These are phyloP conservation scores for Dorcus parallelipipedus DNA, from an alignment of 2,888 invertebrate species.

Conservation along the genomic window DNA sequence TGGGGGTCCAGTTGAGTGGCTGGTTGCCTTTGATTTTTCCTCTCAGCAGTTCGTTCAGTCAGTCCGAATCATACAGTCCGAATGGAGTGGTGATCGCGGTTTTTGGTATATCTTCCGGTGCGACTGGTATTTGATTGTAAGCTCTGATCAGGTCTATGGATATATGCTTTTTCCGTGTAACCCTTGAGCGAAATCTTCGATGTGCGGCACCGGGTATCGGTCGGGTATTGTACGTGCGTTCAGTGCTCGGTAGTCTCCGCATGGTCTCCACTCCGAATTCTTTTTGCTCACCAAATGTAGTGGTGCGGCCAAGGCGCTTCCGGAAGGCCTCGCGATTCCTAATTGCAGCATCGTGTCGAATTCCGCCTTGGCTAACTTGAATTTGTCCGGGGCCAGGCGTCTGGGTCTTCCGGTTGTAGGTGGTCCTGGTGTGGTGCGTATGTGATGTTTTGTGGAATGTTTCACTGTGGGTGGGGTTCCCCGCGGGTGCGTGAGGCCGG, in stretches of 20 bases:
- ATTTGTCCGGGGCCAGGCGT: slow-evolving; percentile 11
- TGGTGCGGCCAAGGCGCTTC: slow-evolving; percentile 35
- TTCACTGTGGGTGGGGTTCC: no score
- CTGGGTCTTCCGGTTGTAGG: no score
- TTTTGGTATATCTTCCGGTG: slow-evolving; percentile 33
- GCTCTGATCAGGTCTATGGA: slow-evolving; percentile 36
- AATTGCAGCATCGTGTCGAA: slow-evolving; percentile 23
- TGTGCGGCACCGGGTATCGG: slow-evolving; percentile 43
- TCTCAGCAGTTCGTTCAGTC: slow-evolving; percentile 30
- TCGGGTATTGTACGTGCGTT: slow-evolving; percentile 48
- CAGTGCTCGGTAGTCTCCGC: slow-evolving; percentile 39
- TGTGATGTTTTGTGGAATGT: no score
- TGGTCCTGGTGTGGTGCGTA: no score
- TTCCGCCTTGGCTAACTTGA: slow-evolving; percentile 17
- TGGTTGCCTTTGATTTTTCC: no score
- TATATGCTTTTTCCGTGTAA: slow-evolving; percentile 32
- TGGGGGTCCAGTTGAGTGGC: no score
- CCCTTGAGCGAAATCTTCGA: slow-evolving; percentile 36
- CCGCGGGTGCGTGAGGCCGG: no score
- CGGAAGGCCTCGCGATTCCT: slow-evolving; percentile 23
- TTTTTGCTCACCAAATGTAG: slow-evolving; percentile 38
- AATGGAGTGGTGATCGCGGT: slow-evolving; percentile 28
- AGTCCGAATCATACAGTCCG: slow-evolving; percentile 18
- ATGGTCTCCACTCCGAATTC: slow-evolving; percentile 35
- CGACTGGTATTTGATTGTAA: slow-evolving; percentile 41